A percentile compares a stretch with the other conserved stretches of the same genome.
phyloP scores from a whole-genome alignment of 2,113 vertebrate species.

The mouse (Mus musculus) region DNA sequence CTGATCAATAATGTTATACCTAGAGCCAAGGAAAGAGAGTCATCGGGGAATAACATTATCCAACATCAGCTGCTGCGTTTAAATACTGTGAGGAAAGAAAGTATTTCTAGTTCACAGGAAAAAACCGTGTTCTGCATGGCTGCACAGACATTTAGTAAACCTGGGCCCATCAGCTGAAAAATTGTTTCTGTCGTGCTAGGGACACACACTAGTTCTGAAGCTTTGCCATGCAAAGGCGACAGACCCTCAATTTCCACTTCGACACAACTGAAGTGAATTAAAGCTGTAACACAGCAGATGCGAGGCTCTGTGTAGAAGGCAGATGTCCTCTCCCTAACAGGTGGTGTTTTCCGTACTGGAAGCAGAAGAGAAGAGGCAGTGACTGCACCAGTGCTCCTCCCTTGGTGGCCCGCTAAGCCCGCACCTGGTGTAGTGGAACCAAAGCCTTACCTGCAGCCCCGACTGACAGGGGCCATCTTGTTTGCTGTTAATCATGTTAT shows the following conservation, averaged over 20 bases:
- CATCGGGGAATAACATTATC: not conserved
- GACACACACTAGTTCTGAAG: not conserved
- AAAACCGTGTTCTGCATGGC: not conserved
- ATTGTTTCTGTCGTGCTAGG: not conserved
- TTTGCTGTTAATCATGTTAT: constrained; percentile 12
- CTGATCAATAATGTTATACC: not conserved
- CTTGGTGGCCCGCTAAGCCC: not conserved
- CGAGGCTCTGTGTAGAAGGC: constrained; percentile 51
- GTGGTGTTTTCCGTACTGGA: not conserved
- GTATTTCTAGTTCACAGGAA: not conserved
- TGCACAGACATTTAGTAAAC: not conserved
- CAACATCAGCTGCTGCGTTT: not conserved
- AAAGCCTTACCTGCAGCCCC: not conserved
- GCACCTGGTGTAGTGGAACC: not conserved
- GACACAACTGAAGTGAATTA: constrained; percentile 11
- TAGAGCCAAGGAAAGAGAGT: constrained; percentile 17
- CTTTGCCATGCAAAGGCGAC: not conserved
- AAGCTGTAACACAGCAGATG: not conserved
- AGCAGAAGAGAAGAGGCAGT: not conserved
- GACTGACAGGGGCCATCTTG: not conserved
- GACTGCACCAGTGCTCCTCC: not conserved
- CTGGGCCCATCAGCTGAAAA: constrained; percentile 18
- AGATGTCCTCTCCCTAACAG: not conserved
- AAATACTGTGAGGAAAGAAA: constrained; percentile 12
- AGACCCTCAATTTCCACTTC: constrained; percentile 34